Evolutionary conservation across 2,113 vertebrate species (phyloP).

Genomic region (Mesembrinibis cayennensis): DNA sequence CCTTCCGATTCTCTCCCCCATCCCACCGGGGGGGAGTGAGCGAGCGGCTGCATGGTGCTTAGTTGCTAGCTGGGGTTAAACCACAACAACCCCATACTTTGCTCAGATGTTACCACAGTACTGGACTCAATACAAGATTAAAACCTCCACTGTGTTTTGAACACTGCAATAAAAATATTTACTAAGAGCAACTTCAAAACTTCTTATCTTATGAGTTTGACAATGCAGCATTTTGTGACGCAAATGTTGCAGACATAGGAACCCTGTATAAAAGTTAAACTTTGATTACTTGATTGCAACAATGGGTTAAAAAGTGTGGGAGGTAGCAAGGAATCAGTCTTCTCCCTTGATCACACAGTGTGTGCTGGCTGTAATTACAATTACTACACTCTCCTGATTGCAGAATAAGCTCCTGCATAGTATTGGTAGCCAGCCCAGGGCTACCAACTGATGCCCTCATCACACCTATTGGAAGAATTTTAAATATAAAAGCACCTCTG

Average conservation of each 20-base stretch:
- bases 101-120: background rate
- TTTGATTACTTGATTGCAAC: background rate
- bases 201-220: background rate
- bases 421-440: background rate
- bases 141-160: background rate
- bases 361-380: background rate
- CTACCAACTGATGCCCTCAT: background rate
- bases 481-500: background rate
- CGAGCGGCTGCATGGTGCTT: no score
- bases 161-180: background rate
- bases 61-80: no score
- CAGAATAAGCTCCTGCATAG: background rate
- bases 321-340: background rate
- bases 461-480: background rate
- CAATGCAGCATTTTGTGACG: background rate
- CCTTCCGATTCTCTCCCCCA: no score
- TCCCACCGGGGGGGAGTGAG: no score
- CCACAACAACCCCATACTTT: background rate
- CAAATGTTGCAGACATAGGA: background rate
- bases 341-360: background rate
- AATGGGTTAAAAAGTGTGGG: background rate
- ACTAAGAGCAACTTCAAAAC: background rate
- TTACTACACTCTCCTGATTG: background rate
- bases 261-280: background rate
- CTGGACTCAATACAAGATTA: background rate